These are phyloP conservation scores for Ochotona princeps DNA, from an alignment of 2,113 vertebrate genomes.

Conservation along the genomic window DNA sequence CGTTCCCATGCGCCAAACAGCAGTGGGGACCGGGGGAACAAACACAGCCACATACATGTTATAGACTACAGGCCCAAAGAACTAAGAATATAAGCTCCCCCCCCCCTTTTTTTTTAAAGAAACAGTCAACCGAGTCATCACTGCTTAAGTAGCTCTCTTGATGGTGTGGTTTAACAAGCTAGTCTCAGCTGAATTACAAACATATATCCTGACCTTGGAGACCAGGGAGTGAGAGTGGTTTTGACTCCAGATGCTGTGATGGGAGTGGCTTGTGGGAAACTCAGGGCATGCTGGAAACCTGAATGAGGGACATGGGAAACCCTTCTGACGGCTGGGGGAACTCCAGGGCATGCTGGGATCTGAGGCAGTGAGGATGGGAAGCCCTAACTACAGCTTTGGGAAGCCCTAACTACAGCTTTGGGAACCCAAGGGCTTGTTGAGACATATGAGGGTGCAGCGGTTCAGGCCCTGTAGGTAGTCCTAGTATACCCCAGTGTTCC, in stretches of 20 bases:
- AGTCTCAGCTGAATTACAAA: constrained; percentile 6
- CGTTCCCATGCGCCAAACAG: background rate
- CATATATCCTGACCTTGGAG: background rate
- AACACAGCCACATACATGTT: background rate
- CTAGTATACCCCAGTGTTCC: no score
- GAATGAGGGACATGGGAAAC: no score
- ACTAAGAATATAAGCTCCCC: constrained; percentile 51
- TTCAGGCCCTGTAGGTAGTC: no score
- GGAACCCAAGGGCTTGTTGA: no score
- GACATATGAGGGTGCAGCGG: background rate
- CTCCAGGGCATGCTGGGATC: background rate
- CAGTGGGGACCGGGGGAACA: accelerated
- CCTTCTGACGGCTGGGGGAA: background rate
- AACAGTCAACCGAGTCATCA: constrained; percentile 41
- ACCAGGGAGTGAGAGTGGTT: background rate
- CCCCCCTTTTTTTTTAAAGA: constrained; percentile 36
- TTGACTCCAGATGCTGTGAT: background rate
- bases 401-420: no score
- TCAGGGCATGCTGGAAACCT: background rate
- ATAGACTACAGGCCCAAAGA: constrained; percentile 34
- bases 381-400: no score
- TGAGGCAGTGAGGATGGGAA: background rate
- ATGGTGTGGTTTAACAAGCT: constrained; percentile 38
- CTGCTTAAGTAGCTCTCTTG: constrained; percentile 54
- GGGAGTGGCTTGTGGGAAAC: background rate